Conservation (phyloP, 2,797 vertebrate genomes). For the Semaprochilodus insignis region DNA sequence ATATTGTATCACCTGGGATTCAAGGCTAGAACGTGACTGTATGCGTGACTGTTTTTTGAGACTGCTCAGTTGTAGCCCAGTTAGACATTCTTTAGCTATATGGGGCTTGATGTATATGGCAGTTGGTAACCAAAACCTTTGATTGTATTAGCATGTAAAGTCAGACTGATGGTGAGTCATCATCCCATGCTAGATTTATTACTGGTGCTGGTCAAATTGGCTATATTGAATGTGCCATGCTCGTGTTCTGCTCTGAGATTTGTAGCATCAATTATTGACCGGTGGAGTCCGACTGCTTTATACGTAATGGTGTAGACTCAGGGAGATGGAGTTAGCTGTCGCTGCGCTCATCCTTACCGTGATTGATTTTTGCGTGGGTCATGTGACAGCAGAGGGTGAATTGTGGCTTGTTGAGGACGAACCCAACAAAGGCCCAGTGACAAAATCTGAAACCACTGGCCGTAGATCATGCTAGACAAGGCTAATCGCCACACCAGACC, state of each 20-base stretch:
- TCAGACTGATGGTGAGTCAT: no score
- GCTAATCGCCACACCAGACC: slow-evolving; percentile 7
- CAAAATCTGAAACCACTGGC: slow-evolving; percentile 27
- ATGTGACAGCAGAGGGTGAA: slow-evolving; percentile 34
- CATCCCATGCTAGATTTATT: no score
- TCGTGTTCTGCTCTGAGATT: background rate
- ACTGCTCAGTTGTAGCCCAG: background rate
- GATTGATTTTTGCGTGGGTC: slow-evolving; percentile 42
- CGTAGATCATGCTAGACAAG: slow-evolving; percentile 44
- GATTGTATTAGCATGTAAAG: no score
- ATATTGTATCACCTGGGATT: no score
- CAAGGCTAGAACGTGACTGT: no score
- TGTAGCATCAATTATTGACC: background rate
- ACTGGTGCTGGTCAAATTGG: no score
- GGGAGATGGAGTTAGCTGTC: background rate
- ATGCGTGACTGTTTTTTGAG: background rate
- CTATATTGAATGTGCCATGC: no score
- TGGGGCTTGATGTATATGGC: background rate
- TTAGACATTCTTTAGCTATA: background rate
- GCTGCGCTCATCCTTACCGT: background rate
- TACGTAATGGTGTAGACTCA: background rate
- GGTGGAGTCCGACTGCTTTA: background rate
- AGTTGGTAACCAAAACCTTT: no score
- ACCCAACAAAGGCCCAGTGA: slow-evolving; percentile 12
- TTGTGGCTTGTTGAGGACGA: slow-evolving; percentile 26